Percentiles rank a stretch among this genome's conserved stretches.
phyloP scores from a whole-genome alignment of 2,888 invertebrate species.

The Meiosimyza platycephala region DNA sequence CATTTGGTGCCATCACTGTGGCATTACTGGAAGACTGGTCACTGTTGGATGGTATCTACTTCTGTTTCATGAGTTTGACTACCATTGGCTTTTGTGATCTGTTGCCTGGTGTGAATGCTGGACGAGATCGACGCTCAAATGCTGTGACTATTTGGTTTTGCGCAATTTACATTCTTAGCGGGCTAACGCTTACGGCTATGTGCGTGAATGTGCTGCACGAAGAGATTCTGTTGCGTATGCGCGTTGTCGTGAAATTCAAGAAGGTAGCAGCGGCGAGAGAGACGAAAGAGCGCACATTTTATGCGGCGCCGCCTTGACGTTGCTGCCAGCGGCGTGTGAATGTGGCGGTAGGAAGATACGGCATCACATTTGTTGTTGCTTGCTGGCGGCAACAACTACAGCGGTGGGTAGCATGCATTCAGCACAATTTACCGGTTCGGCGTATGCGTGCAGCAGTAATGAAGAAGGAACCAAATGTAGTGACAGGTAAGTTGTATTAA shows the following conservation, averaged over 20 bases:
- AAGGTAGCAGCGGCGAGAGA: conserved; percentile 34
- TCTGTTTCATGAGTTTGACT: conserved; percentile 92
- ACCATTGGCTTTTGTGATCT: conserved; percentile 89
- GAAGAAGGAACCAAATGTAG: too few species aligned
- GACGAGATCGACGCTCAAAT: conserved; percentile 34
- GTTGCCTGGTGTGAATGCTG: conserved; percentile 72
- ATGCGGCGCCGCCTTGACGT: conserved; percentile 51
- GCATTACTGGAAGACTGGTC: conserved; percentile 89
- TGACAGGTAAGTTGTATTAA: too few species aligned
- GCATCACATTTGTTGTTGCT: too few species aligned
- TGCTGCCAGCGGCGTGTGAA: not conserved
- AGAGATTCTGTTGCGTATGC: conserved; percentile 82
- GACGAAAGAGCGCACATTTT: conserved; percentile 41
- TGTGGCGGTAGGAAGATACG: not conserved
- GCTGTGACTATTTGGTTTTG: conserved; percentile 75
- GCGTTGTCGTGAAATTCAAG: conserved; percentile 66
- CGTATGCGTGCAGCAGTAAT: too few species aligned
- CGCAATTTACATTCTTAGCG: conserved; percentile 83
- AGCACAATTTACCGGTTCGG: too few species aligned
- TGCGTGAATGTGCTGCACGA: conserved; percentile 87
- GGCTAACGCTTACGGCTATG: conserved; percentile 87
- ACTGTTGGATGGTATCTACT: conserved; percentile 87
- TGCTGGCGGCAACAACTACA: too few species aligned
- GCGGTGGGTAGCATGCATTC: too few species aligned
- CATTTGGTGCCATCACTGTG: conserved; percentile 85